A percentile compares a stretch with the other conserved stretches of the same genome.
Evolutionary conservation across 2,797 vertebrate species (phyloP).

Genomic region (Bradypodion pumilum): DNA sequence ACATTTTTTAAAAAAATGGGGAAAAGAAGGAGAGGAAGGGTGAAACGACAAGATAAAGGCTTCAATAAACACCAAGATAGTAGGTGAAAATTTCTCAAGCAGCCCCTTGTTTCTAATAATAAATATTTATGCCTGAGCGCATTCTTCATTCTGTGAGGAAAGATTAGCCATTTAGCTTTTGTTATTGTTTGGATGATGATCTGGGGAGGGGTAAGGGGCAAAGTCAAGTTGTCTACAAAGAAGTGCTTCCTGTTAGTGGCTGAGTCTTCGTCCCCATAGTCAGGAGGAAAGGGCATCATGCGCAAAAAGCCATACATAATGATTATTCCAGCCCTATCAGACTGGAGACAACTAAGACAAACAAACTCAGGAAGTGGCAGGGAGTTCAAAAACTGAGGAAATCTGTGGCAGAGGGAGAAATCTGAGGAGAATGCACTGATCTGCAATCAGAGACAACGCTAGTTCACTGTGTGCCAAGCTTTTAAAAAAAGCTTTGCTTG

Average conservation of each 20-base stretch:
- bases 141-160: constrained; percentile 60
- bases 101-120: constrained; percentile 62
- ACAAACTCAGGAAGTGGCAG: constrained; percentile 83
- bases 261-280: constrained; percentile 59
- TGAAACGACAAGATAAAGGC: constrained; percentile 67
- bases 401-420: constrained; percentile 72
- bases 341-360: constrained; percentile 77
- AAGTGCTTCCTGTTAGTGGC: constrained; percentile 73
- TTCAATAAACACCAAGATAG: constrained; percentile 59
- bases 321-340: constrained; percentile 69
- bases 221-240: constrained; percentile 62
- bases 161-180: constrained; percentile 27
- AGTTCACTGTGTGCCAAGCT: constrained; percentile 64
- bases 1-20: constrained; percentile 24
- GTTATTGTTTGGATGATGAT: constrained; percentile 54
- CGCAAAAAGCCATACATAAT: constrained; percentile 64
- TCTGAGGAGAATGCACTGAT: constrained; percentile 70
- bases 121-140: constrained; percentile 59
- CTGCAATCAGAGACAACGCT: constrained; percentile 68
- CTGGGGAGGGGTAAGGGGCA: constrained; percentile 53
- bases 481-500: constrained; percentile 68
- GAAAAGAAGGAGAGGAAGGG: constrained; percentile 54
- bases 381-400: constrained; percentile 69
- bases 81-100: constrained; percentile 48
- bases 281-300: constrained; percentile 67